A percentile compares a stretch with the other conserved stretches of the same genome.
Evolutionary conservation across 2,888 invertebrate species (phyloP).

Genomic region (Polymixis flavicincta): DNA sequence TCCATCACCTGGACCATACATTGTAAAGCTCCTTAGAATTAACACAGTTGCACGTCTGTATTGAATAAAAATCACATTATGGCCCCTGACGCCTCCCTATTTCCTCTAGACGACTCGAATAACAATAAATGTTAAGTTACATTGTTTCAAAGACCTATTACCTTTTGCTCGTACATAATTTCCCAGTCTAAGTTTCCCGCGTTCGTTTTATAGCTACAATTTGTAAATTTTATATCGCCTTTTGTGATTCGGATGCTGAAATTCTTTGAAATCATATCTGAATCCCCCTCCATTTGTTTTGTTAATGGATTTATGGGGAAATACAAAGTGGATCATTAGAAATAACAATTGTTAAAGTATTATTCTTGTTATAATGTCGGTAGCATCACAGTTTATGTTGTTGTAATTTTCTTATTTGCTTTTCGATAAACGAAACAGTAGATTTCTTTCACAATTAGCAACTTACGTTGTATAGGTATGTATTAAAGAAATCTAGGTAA

Average conservation of each 20-base stretch:
- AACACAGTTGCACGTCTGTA: slow-evolving; percentile 76
- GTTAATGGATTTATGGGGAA: slow-evolving; percentile 62
- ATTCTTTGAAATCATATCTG: slow-evolving; percentile 63
- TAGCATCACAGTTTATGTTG: background rate
- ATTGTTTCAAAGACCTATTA: slow-evolving; percentile 75
- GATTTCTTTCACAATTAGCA: background rate
- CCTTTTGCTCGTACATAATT: slow-evolving; percentile 70
- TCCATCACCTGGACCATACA: slow-evolving; percentile 47
- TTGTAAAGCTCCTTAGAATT: slow-evolving; percentile 73
- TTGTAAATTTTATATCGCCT: slow-evolving; percentile 81
- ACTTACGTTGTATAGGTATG: no score
- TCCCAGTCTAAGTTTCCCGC: slow-evolving; percentile 69
- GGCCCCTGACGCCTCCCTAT: slow-evolving; percentile 63
- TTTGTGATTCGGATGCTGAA: slow-evolving; percentile 70
- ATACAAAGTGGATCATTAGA: slow-evolving; percentile 57
- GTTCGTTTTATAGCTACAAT: slow-evolving; percentile 76
- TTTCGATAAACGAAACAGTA: background rate
- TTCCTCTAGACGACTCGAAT: slow-evolving; percentile 62
- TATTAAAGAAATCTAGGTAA: no score
- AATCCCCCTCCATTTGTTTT: slow-evolving; percentile 60
- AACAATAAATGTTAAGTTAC: slow-evolving; percentile 76
- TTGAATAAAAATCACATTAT: slow-evolving; percentile 84
- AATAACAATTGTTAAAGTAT: slow-evolving; percentile 53
- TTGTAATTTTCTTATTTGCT: background rate
- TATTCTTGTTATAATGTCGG: slow-evolving; percentile 31